phyloP scores from a whole-genome alignment of 1,140 invertebrate genomes.

The Anthonomus grandis region DNA sequence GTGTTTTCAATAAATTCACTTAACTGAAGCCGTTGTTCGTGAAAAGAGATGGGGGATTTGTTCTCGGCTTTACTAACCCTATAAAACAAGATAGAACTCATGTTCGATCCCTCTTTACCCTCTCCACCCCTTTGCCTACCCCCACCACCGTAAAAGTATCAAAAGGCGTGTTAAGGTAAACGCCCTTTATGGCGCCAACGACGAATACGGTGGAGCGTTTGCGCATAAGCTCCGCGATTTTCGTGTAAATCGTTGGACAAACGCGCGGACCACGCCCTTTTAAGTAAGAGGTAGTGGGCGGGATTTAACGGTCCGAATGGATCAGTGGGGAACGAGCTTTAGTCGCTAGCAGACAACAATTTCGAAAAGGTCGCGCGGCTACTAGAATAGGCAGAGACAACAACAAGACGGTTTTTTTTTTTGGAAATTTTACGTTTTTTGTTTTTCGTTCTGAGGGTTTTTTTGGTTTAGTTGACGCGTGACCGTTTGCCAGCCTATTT shows the following conservation, averaged over 20 bases:
- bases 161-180: conserved; percentile 12
- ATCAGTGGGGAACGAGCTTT: conserved; percentile 22
- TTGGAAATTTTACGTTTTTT: conserved; percentile 36
- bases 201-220: conserved; percentile 28
- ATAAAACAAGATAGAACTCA: conserved; percentile 48
- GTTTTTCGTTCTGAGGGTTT: background rate
- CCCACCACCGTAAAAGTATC: conserved; percentile 27
- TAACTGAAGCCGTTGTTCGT: conserved; percentile 46
- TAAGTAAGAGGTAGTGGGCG: conserved; percentile 32
- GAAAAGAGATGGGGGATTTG: conserved; percentile 49
- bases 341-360: conserved; percentile 44
- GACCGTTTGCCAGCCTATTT: background rate
- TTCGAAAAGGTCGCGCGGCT: conserved; percentile 35
- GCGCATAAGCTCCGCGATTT: conserved; percentile 35
- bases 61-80: conserved; percentile 45
- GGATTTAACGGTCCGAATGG: conserved; percentile 18
- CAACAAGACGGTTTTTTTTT: conserved; percentile 37
- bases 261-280: conserved; percentile 34
- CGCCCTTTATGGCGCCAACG: conserved; percentile 30
- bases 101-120: no score
- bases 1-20: conserved; percentile 52
- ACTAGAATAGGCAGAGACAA: no score
- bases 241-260: conserved; percentile 41
- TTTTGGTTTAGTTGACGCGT: background rate
- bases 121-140: no score